Evolutionary conservation across 2,113 vertebrate species (phyloP), one percentile per base, ranked within the genome.

Genomic region (Chaetodon auriga): DNA sequence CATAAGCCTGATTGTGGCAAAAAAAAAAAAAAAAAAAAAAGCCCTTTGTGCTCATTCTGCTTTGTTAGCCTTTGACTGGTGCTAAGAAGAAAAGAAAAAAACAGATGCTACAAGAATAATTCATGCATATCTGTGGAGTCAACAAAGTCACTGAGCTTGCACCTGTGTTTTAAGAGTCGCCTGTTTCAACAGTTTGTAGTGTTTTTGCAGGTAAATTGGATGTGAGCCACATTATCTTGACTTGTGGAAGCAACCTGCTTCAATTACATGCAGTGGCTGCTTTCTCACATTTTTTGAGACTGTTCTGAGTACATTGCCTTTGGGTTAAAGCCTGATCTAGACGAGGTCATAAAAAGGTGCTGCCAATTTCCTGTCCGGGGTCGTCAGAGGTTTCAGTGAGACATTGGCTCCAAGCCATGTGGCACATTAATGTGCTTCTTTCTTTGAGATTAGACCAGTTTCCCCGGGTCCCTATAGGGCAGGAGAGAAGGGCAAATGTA

Each of bases 321-420:
- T 58, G 82, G 71, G 85, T 82, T 75, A 64, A 82, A 81, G 69
- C 61, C 79, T 38, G 35, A 71, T 84, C 73, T 71, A 58, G 55
- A 60, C 65, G 72, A 90, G 55, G 51, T 55, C 84, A 74, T 83
- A 71, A 90, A 89, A 73, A 75, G 65, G 46, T 61, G 18, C 58
- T 74, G 74, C 73, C 78, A 89, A 86, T 90, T 86, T 90, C 76
- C 86, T 76, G 80, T 51, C 81, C 21, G n/a, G n/a, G 74, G 65
- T 84, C 51, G 14, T 70, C 48, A 16, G 71, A 53, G 63, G 48
- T 86, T 78, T 85, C 57, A 62, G 38, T 45, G 23, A 83, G 46
- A 73, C 49, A 46, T 69, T 81, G 15, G 64, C 75, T 85, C 19
- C n/a, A 30, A 75, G 74, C 15, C 55, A 57, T 46, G 16, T 48